A percentile compares a stretch with the other conserved stretches of the same genome.
Conservation (phyloP, 2,888 invertebrate species). For the Neocrepidodera transversa region DNA sequence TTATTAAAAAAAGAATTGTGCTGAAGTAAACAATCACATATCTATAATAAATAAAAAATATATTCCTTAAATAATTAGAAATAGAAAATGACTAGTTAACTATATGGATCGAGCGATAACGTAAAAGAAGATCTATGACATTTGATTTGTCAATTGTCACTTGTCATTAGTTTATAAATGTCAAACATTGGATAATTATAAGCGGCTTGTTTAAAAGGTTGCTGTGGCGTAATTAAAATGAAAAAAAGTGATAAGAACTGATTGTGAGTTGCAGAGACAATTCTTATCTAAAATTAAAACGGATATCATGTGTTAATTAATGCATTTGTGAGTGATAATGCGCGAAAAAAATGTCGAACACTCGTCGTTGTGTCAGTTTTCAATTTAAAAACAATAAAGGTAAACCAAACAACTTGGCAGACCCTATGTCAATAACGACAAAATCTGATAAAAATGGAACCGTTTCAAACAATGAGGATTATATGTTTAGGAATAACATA, state of each 20-base stretch:
- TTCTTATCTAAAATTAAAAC: slow-evolving; percentile 11
- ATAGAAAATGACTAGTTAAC: too few species aligned
- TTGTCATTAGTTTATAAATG: not conserved
- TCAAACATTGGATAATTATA: not conserved
- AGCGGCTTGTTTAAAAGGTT: slow-evolving; percentile 8
- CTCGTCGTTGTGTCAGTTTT: slow-evolving; percentile 28
- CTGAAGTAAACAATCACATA: too few species aligned
- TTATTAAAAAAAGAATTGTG: too few species aligned
- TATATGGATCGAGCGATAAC: too few species aligned
- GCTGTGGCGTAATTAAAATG: not conserved
- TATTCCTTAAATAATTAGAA: too few species aligned
- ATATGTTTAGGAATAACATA: not conserved
- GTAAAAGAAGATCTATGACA: not conserved
- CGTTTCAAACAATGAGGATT: not conserved
- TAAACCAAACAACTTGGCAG: slow-evolving; percentile 4
- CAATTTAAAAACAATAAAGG: slow-evolving; percentile 24
- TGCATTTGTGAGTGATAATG: slow-evolving; percentile 21
- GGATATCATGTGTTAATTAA: slow-evolving; percentile 3
- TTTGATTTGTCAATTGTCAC: not conserved
- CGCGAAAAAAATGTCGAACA: slow-evolving; percentile 24
- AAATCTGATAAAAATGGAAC: not conserved
- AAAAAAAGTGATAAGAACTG: slow-evolving; percentile 15
- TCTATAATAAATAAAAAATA: too few species aligned
- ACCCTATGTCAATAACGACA: not conserved
- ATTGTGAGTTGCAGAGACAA: slow-evolving; percentile 1